Evolutionary conservation across 2,797 vertebrate species (phyloP), one percentile per base, ranked within the genome.

Genomic region (Botia kubotai): DNA sequence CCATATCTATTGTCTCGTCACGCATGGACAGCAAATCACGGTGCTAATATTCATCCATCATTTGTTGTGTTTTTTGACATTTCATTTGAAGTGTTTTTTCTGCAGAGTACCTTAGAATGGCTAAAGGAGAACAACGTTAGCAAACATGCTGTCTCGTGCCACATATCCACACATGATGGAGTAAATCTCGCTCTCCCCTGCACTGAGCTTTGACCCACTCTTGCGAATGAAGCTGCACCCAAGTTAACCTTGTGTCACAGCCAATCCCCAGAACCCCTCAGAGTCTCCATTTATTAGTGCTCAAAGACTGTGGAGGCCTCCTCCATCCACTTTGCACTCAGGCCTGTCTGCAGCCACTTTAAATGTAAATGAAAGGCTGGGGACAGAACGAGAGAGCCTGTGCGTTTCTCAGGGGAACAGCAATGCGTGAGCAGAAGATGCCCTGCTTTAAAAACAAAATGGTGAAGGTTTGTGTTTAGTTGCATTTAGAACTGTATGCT

Each of bases 321-420:
- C 66, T 75, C 39, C 77, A 72, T 80, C 71, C 71, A 80, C 52
- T 80, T 74, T 66, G 77, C 82, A 76, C 73, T 65, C 72, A 60
- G 55, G 79, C 77, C 82, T 81, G 77, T 78, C 83, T 82, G 77
- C 67, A 86, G 83, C 74, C 85, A 86, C 85, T 86, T 84, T 86
- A 86, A 86, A 86, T 86, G 85, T 84, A 86, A 86, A 86, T 86
- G 85, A 86, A 82, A 80, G 75, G 75, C 80, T 81, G 71, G 77
- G 82, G 80, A 84, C 80, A 82, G 67, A 82, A 43, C 67, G 70
- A 77, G 69, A 70, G 68, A 79, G 73, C 69, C 50, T 21, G 29
- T 58, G 73, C 43, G 7, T 78, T 58, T 84, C 80, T 83, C 80
- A 39, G 65, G 74, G 78, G 82, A 83, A 46, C 17, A 19, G 68